Base-by-base conservation (phyloP, 2,113 vertebrate genomes). In the Dendrocopos noguchii region DNA sequence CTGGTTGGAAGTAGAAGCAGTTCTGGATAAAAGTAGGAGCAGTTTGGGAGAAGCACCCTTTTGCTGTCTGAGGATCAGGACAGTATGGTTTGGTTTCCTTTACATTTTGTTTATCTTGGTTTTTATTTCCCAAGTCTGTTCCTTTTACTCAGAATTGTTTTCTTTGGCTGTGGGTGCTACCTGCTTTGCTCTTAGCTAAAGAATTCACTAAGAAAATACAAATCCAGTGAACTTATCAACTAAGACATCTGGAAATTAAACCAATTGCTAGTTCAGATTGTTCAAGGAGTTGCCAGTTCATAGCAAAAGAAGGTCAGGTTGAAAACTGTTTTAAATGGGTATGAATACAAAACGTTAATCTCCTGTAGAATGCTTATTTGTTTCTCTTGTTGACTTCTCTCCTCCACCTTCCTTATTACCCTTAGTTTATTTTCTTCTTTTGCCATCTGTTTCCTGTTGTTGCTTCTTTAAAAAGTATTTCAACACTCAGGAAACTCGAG, bases 211-310 rank as follows among this genome's bases (percentile, higher is more conserved):
- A 42, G 15, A 72, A 67, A 47, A 33, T 12, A 42, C 1, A 74
- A 80, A 63, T 5, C 2, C 4, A 64, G 9, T 50, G 16, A 77
- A 85, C 80, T 63, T 33, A 10, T 66, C 73, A 59, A 3, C 29
- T 7, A 15, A 11, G 25, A 21, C 5, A 50, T 60, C 11, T 65
- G 34, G 22, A 72, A 91, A 65, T 36, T 39, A 15, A 20, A n/a
- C 0, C 0, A 59, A 25, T 61, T 65, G 1, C 3, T 79, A n/a
- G 29, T 29, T 91, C 15, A 57, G 9, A 15, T 60, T 70, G 86
- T 91, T 79, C 63, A 71, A 81, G 3, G 9, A 9, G 56, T 42
- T 63, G 53, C 66, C 20, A 34, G 19, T 8, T 33, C 42, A 25
- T 4, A 80, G 6, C 22, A 77, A 28, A 60, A 75, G 31, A 74